Evolutionary conservation across 2,888 invertebrate genomes (phyloP).

Genomic region (Brachycybe producta): DNA sequence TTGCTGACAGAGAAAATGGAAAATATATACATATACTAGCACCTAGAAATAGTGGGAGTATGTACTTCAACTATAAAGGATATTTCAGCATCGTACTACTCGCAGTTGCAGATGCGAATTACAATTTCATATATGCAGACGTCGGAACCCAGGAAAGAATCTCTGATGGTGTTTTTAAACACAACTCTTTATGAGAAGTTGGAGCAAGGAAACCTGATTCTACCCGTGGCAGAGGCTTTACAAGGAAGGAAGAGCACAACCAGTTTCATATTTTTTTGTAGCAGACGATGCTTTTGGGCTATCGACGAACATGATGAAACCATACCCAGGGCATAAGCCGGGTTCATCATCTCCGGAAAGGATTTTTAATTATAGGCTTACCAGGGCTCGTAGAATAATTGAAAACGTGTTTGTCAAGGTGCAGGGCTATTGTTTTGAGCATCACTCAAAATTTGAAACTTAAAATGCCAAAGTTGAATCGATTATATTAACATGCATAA

Average conservation of each 20-base stretch:
- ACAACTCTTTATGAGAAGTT: not conserved
- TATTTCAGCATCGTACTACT: slow-evolving; percentile 1
- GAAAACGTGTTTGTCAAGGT: too few species aligned
- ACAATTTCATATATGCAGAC: not conserved
- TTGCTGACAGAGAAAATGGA: too few species aligned
- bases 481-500: too few species aligned
- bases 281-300: not conserved
- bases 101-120: slow-evolving; percentile 8
- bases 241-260: not conserved
- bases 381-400: not conserved
- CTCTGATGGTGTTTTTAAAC: slow-evolving; percentile 1
- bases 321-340: not conserved
- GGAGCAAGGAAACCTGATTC: not conserved
- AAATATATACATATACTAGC: too few species aligned
- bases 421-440: too few species aligned
- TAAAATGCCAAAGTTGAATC: too few species aligned
- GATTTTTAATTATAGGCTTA: not conserved
- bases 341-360: not conserved
- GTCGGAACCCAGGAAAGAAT: not conserved
- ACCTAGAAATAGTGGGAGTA: too few species aligned
- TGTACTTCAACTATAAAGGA: slow-evolving; percentile 5
- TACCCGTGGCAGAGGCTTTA: too few species aligned
- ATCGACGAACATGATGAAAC: not conserved
- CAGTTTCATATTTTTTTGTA: not conserved
- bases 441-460: too few species aligned